Percentiles rank a stretch among this genome's conserved stretches.
Conservation (phyloP, 1,140 invertebrate genomes). For the Conus ventricosus region DNA sequence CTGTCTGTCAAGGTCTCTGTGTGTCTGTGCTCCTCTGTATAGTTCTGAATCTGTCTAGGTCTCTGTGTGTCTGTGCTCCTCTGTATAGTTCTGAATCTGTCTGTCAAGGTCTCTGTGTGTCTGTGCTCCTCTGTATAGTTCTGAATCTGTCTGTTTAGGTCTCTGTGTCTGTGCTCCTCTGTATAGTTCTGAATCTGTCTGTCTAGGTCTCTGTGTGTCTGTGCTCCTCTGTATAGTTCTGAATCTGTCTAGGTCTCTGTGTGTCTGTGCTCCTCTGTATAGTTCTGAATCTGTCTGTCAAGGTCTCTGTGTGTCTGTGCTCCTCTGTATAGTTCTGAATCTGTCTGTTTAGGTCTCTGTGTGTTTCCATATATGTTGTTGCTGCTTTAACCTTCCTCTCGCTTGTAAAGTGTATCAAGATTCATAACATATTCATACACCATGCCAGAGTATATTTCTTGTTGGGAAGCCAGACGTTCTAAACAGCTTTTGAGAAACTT, state of each 20-base stretch:
- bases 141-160: neutral
- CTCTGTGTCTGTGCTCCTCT: neutral
- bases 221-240: neutral
- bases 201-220: neutral
- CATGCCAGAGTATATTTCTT: no score
- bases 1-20: neutral
- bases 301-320: neutral
- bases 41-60: neutral
- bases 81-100: neutral
- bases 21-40: neutral
- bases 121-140: no score
- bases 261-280: neutral
- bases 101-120: neutral
- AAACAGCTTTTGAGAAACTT: no score
- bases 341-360: no score
- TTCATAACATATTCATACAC: no score
- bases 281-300: neutral
- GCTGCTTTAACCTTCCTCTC: no score
- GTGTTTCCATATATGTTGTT: no score
- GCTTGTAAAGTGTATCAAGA: no score
- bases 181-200: neutral
- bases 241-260: neutral
- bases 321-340: neutral
- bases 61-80: neutral
- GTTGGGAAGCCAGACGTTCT: no score